Percentiles rank a stretch among this genome's conserved stretches.
These are phyloP conservation scores for Cichlasoma orientale DNA, from an alignment of 2,797 vertebrate genomes.

Conservation along the genomic window DNA sequence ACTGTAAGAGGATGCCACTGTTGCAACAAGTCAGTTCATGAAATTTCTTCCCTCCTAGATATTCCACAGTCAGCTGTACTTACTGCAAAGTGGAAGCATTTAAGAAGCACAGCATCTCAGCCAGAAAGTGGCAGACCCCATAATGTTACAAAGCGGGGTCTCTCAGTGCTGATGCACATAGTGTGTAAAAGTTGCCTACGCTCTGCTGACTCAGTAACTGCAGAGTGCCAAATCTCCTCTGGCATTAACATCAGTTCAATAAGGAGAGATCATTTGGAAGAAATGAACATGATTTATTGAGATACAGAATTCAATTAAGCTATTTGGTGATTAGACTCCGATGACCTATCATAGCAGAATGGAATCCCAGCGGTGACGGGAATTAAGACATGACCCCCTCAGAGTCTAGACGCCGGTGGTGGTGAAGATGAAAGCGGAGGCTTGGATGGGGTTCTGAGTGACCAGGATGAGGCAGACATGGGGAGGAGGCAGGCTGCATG, in stretches of 20 bases:
- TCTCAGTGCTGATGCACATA: background rate
- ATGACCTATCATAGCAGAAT: background rate
- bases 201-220: background rate
- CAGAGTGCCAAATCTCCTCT: background rate
- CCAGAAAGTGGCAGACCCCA: background rate
- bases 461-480: background rate
- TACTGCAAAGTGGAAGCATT: background rate
- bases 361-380: background rate
- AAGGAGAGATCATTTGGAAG: fast-evolving
- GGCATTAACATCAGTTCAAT: background rate
- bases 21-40: background rate
- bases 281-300: background rate
- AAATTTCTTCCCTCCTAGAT: background rate
- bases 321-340: background rate
- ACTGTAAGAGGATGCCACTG: background rate
- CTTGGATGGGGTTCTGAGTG: background rate
- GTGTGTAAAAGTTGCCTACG: background rate
- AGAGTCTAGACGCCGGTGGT: background rate
- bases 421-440: background rate
- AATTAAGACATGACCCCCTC: background rate
- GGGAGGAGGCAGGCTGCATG: background rate
- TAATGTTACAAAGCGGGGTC: background rate
- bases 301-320: background rate
- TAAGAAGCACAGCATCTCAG: background rate
- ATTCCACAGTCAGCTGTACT: background rate